Evolutionary conservation across 2,113 vertebrate species (phyloP).

Genomic region (Procavia capensis): DNA sequence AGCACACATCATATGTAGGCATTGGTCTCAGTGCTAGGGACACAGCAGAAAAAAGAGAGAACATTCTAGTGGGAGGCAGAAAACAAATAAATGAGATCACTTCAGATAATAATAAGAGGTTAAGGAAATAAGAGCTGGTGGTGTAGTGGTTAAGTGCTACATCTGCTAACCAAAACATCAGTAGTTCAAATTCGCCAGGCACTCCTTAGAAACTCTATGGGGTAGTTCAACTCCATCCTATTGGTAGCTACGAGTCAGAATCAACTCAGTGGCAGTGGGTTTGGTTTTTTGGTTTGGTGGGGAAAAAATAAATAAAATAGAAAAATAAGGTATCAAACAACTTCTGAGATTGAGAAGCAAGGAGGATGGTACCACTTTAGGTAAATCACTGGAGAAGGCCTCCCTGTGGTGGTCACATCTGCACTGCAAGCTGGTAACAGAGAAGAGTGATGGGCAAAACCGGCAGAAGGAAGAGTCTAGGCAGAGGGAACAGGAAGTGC

Average conservation of each 20-base stretch:
- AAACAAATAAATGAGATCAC: background rate
- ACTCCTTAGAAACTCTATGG: no score
- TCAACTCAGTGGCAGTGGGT: no score
- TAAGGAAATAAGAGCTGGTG: no score
- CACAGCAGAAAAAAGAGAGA: background rate
- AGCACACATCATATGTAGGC: background rate
- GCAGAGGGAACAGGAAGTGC: background rate
- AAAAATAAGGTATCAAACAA: no score
- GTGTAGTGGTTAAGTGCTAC: no score
- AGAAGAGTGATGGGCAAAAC: fast-evolving
- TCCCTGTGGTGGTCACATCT: background rate
- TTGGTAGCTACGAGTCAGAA: no score
- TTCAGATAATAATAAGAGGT: background rate
- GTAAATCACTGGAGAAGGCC: fast-evolving
- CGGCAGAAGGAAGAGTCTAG: no score
- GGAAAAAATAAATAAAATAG: background rate
- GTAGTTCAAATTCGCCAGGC: no score
- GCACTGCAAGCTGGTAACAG: background rate
- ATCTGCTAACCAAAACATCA: no score
- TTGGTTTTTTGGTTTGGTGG: no score
- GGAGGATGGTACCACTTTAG: background rate
- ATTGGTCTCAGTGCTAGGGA: background rate
- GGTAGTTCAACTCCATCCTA: no score
- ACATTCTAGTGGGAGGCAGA: background rate
- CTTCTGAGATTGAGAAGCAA: background rate